Base-by-base conservation (phyloP, 2,113 vertebrate genomes). In the Sialia sialis region DNA sequence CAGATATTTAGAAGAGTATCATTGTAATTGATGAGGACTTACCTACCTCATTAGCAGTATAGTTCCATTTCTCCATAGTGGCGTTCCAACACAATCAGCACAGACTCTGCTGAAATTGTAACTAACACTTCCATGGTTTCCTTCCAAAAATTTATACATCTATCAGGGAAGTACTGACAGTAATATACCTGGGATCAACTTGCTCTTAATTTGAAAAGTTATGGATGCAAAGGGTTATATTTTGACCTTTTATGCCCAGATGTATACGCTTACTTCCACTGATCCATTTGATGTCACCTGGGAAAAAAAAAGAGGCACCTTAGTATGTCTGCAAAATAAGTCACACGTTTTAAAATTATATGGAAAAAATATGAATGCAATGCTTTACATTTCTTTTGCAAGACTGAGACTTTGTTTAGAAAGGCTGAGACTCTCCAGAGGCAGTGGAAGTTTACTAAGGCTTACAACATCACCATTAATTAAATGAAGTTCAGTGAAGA, bases 1-100 rank as follows among this genome's bases (percentile, higher is more conserved):
- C 49, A 78, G 72, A 41, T 78, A 54, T 77, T 87, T 76, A 81
- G 77, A 46, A 88, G 22, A 63, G 34, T 69, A 70, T 88, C 49
- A 41, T 34, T 89, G 44, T 51, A 78, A 44, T 73, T 96, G 69
- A 73, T 91, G 76, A 84, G 92, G 73, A 84, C 44, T 95, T 79
- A 23, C 0, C 41, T 68, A 43, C 14, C 73, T 96, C 68, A 25
- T 93, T 87, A 92, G 38, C 44, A 77, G 11, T 83, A 29, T 9
- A 68, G 73, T 84, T 36, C 55, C 73, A 16, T 91, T 91, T 84
- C 68, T 95, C 38, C 54, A 74, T 55, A 25, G 5, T 69, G 77
- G 58, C 63, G 63, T 23, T 62, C 49, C 38, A 15, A 55, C 59
- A 54, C 6, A 10, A 56, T 73, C 48, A 83, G 54, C 59, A 66